These are phyloP conservation scores for Apis laboriosa DNA, from an alignment of 1,140 invertebrate genomes.

Conservation along the genomic window DNA sequence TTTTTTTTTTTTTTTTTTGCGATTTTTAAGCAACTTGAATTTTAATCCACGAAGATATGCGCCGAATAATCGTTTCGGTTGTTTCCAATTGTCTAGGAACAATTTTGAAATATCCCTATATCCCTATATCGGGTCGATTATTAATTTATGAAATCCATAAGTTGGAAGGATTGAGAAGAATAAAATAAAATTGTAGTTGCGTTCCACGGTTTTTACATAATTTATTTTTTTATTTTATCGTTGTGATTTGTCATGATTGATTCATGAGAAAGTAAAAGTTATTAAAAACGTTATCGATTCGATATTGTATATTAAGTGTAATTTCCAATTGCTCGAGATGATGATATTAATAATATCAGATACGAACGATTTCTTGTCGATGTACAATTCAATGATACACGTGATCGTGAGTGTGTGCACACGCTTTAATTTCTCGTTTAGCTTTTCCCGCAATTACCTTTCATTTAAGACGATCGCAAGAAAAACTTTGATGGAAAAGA, in stretches of 20 bases:
- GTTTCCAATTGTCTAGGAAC: not conserved
- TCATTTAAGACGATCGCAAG: constrained; percentile 4
- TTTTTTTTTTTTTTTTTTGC: not conserved
- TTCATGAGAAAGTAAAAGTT: no score
- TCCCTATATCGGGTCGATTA: not conserved
- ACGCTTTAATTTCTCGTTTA: constrained; percentile 10
- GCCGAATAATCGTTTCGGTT: not conserved
- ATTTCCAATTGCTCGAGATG: not conserved
- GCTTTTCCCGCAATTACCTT: constrained; percentile 34
- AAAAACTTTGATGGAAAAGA: not conserved
- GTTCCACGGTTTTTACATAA: no score
- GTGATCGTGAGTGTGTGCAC: not conserved
- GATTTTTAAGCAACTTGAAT: not conserved
- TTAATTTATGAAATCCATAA: no score
- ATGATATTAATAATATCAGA: not conserved
- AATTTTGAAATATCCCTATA: not conserved
- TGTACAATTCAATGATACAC: not conserved
- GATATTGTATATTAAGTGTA: not conserved
- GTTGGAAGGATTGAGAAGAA: no score
- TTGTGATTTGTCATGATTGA: no score
- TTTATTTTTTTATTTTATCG: no score
- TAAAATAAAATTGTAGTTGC: no score
- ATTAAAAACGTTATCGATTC: no score
- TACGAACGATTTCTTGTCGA: not conserved
- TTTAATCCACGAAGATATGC: not conserved